Percentiles rank a stretch among this genome's conserved stretches.
These are phyloP conservation scores for Listronotus oregonensis DNA, from an alignment of 1,140 invertebrate genomes.

Conservation along the genomic window DNA sequence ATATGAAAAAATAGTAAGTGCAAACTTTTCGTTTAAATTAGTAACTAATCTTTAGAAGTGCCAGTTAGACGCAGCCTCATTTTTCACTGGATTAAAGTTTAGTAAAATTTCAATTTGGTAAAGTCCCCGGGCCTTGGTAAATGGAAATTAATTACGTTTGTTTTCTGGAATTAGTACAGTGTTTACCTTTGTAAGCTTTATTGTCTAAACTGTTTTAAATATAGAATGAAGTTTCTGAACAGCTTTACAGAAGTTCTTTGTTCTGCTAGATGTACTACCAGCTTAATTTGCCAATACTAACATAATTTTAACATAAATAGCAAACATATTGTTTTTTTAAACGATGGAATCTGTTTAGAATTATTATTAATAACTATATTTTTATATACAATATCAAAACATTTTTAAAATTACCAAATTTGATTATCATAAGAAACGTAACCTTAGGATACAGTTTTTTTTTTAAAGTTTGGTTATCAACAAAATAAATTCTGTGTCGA, in stretches of 20 bases:
- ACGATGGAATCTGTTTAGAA: too few species aligned
- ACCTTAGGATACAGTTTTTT: too few species aligned
- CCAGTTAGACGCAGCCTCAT: background rate
- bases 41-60: slow-evolving; percentile 9
- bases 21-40: slow-evolving; percentile 1
- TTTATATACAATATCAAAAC: too few species aligned
- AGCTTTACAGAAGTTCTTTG: background rate
- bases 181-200: slow-evolving; percentile 8
- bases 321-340: too few species aligned
- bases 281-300: too few species aligned
- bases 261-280: too few species aligned
- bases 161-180: slow-evolving; percentile 2
- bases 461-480: too few species aligned
- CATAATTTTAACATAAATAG: too few species aligned
- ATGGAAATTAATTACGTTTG: slow-evolving; percentile 11
- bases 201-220: slow-evolving; percentile 13
- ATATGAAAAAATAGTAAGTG: background rate
- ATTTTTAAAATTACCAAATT: too few species aligned
- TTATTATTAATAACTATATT: too few species aligned
- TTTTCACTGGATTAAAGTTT: slow-evolving; percentile 12
- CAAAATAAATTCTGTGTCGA: too few species aligned
- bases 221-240: background rate
- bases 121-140: slow-evolving; percentile 6
- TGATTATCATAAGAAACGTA: too few species aligned
- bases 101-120: slow-evolving; percentile 17